A percentile compares a stretch with the other conserved stretches of the same genome.
Evolutionary conservation across 2,113 vertebrate genomes (phyloP).

Genomic region (Eudyptes chrysolophus): DNA sequence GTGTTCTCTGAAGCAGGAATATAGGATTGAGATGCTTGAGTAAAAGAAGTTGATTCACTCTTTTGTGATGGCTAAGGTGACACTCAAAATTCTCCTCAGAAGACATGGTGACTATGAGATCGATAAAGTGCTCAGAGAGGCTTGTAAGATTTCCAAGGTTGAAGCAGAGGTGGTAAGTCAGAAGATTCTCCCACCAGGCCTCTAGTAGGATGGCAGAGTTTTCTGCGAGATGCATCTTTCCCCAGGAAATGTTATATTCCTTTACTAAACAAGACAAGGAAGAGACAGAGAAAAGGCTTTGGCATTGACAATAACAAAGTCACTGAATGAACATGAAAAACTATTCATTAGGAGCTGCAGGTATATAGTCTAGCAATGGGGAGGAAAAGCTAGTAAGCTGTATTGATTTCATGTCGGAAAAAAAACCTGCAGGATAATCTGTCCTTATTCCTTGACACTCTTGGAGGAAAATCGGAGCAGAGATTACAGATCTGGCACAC

Average conservation of each 20-base stretch:
- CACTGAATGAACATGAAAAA: not conserved
- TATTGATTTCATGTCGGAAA: not conserved
- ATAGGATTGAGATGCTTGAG: not conserved
- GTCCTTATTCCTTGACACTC: not conserved
- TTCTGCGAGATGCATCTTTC: not conserved
- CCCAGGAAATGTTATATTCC: constrained; percentile 35
- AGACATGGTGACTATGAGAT: not conserved
- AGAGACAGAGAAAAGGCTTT: constrained; percentile 50
- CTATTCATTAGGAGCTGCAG: not conserved
- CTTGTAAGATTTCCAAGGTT: not conserved
- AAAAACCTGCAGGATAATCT: not conserved
- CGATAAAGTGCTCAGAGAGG: not conserved
- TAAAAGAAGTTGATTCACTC: not conserved
- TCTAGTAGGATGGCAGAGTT: constrained; percentile 20
- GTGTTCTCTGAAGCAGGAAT: not conserved
- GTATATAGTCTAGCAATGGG: not conserved
- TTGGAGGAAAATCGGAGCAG: not conserved
- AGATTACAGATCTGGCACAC: not conserved
- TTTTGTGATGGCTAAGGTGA: constrained; percentile 5
- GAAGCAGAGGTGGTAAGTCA: constrained; percentile 25
- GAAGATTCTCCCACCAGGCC: constrained; percentile 47
- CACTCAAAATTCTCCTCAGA: constrained; percentile 25
- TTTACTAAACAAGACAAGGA: constrained; percentile 42
- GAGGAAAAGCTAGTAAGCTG: not conserved
- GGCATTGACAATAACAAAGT: constrained; percentile 6